Percentiles rank a stretch among this genome's conserved stretches.
Conservation (phyloP, 2,797 vertebrate genomes). For the Calcarius lapponicus region DNA sequence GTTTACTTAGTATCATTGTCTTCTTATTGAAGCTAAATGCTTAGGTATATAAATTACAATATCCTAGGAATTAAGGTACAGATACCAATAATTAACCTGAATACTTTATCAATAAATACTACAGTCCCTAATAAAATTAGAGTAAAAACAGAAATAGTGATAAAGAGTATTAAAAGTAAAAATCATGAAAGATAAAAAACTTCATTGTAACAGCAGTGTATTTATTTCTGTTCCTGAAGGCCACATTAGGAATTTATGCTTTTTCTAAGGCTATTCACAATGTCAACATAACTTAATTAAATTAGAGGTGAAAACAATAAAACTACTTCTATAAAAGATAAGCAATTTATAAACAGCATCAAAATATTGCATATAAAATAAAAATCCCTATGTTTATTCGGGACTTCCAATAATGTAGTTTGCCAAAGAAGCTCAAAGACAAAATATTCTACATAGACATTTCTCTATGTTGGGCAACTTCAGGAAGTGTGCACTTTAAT, state of each 20-base stretch:
- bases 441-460: not conserved
- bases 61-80: not conserved
- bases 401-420: not conserved
- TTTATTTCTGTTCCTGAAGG: not conserved
- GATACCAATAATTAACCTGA: not conserved
- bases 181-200: not conserved
- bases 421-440: not conserved
- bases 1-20: not conserved
- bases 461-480: not conserved
- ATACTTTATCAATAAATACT: not conserved
- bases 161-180: not conserved
- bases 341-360: not conserved
- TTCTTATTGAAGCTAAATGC: not conserved
- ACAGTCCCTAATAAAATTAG: not conserved
- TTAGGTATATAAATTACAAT: not conserved
- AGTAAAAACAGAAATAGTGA: not conserved
- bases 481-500: not conserved
- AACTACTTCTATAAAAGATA: not conserved
- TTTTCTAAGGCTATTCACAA: not conserved
- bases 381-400: fast-evolving
- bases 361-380: not conserved
- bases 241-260: not conserved
- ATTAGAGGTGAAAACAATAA: not conserved
- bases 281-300: not conserved
- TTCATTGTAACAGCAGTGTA: not conserved